Conservation (phyloP, 2,888 invertebrate species). For the Scelioninae gen. 2 region DNA sequence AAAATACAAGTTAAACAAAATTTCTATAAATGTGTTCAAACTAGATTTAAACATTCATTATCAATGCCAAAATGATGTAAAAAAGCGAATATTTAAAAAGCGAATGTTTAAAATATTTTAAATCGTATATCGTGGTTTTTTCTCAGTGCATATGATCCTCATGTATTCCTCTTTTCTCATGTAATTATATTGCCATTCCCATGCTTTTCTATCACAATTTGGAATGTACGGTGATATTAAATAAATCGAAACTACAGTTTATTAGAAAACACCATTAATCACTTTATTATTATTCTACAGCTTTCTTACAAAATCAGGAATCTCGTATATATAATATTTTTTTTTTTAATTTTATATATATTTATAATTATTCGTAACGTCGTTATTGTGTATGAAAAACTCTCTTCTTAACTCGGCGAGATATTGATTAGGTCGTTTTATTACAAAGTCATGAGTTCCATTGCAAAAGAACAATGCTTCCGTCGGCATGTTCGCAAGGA, state of each 20-base stretch:
- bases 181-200: too few species aligned
- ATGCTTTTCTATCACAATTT: too few species aligned
- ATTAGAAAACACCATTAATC: constrained; percentile 58
- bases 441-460: constrained; percentile 55
- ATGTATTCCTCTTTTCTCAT: too few species aligned
- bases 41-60: too few species aligned
- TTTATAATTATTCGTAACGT: constrained; percentile 56
- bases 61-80: too few species aligned
- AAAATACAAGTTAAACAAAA: too few species aligned
- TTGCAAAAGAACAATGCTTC: constrained; percentile 54
- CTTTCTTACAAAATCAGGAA: constrained; percentile 70
- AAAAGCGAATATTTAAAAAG: too few species aligned
- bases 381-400: constrained; percentile 56
- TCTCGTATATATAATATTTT: constrained; percentile 60
- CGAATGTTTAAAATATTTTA: too few species aligned
- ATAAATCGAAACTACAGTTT: constrained; percentile 2
- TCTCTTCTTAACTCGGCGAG: constrained; percentile 51
- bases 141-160: too few species aligned
- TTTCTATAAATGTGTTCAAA: too few species aligned
- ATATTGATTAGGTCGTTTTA: constrained; percentile 56
- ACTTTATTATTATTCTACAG: constrained; percentile 56
- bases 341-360: constrained; percentile 44
- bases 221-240: neutral
- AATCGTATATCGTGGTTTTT: too few species aligned
- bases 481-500: constrained; percentile 52